Base-by-base conservation (phyloP, 2,113 vertebrate species). In the Epinephelus lanceolatus region DNA sequence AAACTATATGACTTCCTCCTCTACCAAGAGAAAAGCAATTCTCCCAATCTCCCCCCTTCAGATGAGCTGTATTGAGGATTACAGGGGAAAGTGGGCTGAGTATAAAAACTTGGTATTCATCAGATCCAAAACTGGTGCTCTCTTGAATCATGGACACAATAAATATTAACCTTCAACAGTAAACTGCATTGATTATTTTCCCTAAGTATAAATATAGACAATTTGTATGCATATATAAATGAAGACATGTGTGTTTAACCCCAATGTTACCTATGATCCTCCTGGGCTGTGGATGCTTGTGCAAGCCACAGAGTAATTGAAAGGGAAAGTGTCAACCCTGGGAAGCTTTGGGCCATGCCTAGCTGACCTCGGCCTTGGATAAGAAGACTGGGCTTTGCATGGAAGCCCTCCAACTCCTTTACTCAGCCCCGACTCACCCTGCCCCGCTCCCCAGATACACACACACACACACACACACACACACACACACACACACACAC, bases 281-380 rank as follows among this genome's bases (percentile, higher is more conserved):
- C 61, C 57, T 67, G 59, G 53, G 78, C 56, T 52, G 76, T 19
- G 74, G 61, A 84, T 78, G 45, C 72, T 71, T 7, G 52, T 7
- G 49, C 51, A 4, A 33, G 71, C 2, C 56, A 68, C 5, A 4
- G 72, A 49, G 76, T 91, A 94, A 92, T 93, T 94, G 89, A 91
- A 91, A 91, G 88, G 79, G 84, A 92, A 92, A 86, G 49, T 6
- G 30, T 47, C 53, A 68, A 92, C 88, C 88, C 75, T 13, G 12
- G 51, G 52, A 78, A 84, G 82, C 82, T 89, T 25, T 17, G 68
- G 75, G 83, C 77, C 53, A 4, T 52, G 27, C 62, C 30, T 56
- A 47, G 65, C 85, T 90, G 87, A 92, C 88, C 85, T 71, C 53
- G 1, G 59, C 62, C 88, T 19, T 19, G 21, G 83, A 86, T 90